Evolutionary conservation across 2,888 invertebrate species (phyloP).

Genomic region (Tetropium fuscum): DNA sequence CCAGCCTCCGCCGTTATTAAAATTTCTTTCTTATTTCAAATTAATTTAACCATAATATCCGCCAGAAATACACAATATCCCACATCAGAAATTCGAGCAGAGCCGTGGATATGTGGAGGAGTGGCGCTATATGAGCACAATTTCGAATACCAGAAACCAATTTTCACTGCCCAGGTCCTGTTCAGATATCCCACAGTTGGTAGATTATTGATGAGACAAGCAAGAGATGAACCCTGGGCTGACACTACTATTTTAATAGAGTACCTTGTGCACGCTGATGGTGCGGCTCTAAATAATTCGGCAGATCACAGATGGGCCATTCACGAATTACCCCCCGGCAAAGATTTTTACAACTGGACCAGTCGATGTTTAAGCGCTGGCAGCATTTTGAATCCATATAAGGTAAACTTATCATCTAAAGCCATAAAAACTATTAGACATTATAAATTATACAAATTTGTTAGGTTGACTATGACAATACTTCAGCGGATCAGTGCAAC

Average conservation of each 20-base stretch:
- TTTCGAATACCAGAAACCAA: constrained; percentile 76
- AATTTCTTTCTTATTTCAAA: too few relatives aligned
- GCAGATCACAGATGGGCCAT: constrained; percentile 86
- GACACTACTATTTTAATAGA: constrained; percentile 89
- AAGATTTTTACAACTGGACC: constrained; percentile 93
- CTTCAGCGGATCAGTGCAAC: constrained; percentile 72
- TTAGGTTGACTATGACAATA: constrained; percentile 72
- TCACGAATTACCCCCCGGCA: constrained; percentile 82
- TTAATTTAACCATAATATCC: too few relatives aligned
- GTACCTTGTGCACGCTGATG: constrained; percentile 89
- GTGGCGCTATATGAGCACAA: constrained; percentile 74
- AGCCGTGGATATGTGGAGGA: constrained; percentile 75
- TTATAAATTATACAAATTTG: constrained; percentile 28
- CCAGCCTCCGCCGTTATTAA: too few relatives aligned
- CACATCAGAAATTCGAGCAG: constrained; percentile 61
- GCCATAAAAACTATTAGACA: neutral
- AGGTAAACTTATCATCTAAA: constrained; percentile 61
- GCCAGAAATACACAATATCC: constrained; percentile 68
- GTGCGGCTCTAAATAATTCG: constrained; percentile 80
- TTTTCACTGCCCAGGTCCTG: constrained; percentile 83
- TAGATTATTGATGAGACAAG: constrained; percentile 84
- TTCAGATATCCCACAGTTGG: constrained; percentile 88
- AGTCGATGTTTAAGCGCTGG: constrained; percentile 86
- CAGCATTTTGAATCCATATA: constrained; percentile 81
- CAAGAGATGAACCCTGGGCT: constrained; percentile 81